Percentiles rank a stretch among this genome's conserved stretches.
Conservation (phyloP, 2,113 vertebrate species). For the Galbula dea region DNA sequence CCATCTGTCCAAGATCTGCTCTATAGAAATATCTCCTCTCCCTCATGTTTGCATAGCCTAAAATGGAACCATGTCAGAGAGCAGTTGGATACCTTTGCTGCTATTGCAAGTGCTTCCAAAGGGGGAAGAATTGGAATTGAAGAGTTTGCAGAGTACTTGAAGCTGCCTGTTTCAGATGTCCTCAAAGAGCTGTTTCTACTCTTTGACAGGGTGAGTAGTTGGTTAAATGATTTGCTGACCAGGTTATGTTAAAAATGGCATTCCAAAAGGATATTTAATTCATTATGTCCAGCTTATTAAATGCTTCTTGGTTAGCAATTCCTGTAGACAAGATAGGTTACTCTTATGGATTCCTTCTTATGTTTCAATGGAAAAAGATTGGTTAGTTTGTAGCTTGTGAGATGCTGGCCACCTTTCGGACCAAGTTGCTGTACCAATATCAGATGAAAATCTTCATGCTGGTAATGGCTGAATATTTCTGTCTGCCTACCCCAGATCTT, state of each 20-base stretch:
- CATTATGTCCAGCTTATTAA: not conserved
- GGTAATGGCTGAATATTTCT: not conserved
- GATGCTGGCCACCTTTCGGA: not conserved
- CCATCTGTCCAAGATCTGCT: not conserved
- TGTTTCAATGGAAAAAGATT: not conserved
- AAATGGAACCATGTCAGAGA: slow-evolving; percentile 91
- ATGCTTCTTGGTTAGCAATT: not conserved
- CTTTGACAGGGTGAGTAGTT: slow-evolving; percentile 89
- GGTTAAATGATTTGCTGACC: not conserved
- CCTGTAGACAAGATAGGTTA: not conserved
- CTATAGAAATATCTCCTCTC: slow-evolving; percentile 13
- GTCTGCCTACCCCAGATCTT: not conserved
- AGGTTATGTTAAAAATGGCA: not conserved
- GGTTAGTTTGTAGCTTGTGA: not conserved
- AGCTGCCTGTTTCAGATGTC: slow-evolving; percentile 84
- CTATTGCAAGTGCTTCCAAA: slow-evolving; percentile 85
- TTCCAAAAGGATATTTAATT: not conserved
- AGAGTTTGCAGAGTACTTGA: slow-evolving; percentile 89
- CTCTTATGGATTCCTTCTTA: not conserved
- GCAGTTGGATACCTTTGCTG: slow-evolving; percentile 86
- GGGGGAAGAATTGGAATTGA: slow-evolving; percentile 91
- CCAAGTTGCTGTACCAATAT: not conserved
- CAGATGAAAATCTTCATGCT: not conserved
- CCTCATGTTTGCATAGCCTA: slow-evolving; percentile 73
- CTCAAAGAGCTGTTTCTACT: slow-evolving; percentile 89